Evolutionary conservation across 2,113 vertebrate species (phyloP).

Genomic region (Anser brachyrhynchus): DNA sequence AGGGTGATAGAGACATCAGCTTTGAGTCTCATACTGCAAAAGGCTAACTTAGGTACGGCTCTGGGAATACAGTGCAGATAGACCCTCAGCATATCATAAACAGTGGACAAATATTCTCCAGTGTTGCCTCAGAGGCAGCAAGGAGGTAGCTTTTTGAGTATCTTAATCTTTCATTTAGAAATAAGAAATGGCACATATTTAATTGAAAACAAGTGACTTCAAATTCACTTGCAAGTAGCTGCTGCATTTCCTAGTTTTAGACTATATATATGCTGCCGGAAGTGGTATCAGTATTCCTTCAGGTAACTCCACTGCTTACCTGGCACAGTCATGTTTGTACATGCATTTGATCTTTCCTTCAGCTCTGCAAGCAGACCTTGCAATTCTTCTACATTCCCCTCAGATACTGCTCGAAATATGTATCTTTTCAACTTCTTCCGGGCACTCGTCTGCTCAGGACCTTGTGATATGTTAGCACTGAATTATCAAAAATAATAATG

Average conservation of each 20-base stretch:
- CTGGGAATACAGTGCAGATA: background rate
- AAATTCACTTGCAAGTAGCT: background rate
- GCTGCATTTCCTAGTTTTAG: background rate
- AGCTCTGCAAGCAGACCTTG: constrained; percentile 64
- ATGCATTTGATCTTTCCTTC: constrained; percentile 46
- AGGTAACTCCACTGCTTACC: constrained; percentile 51
- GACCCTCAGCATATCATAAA: accelerated
- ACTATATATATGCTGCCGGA: background rate
- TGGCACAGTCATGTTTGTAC: background rate
- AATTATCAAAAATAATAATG: background rate
- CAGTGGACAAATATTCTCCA: background rate
- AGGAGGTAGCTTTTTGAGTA: background rate
- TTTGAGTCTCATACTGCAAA: background rate
- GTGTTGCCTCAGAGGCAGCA: background rate
- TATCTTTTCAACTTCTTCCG: constrained; percentile 75
- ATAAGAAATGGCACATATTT: background rate
- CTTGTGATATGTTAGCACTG: constrained; percentile 68
- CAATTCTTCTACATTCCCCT: constrained; percentile 73
- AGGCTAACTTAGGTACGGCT: background rate
- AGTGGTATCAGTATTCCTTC: background rate
- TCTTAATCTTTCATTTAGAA: background rate
- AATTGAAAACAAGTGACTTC: background rate
- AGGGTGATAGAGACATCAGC: background rate
- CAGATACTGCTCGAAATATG: constrained; percentile 75
- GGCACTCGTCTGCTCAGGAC: constrained; percentile 53